Conservation (phyloP, 2,888 invertebrate genomes). For the Folsomia candida region DNA sequence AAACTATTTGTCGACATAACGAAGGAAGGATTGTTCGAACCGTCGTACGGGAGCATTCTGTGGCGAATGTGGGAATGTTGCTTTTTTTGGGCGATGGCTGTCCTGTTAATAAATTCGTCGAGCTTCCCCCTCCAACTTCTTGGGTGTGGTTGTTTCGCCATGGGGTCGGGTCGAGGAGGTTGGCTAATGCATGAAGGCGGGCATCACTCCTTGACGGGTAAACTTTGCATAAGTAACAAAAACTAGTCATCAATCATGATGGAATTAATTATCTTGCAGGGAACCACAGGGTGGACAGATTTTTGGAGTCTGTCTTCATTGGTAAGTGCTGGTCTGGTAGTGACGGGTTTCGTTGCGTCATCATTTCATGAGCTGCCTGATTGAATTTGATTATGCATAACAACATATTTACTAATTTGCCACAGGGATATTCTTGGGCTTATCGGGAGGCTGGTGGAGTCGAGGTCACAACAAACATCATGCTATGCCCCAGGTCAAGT, state of each 20-base stretch:
- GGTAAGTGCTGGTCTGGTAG: slow-evolving; percentile 24
- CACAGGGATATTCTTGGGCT: slow-evolving; percentile 16
- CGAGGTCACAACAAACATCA: slow-evolving; percentile 39
- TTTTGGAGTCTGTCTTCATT: slow-evolving; percentile 30
- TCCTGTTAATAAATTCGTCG: background rate
- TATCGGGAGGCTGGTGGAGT: slow-evolving; percentile 36
- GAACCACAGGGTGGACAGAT: slow-evolving; percentile 31
- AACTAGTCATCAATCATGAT: too few species aligned
- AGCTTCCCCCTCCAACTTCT: slow-evolving; percentile 11
- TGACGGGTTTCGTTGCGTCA: too few species aligned
- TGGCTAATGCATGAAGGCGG: slow-evolving; percentile 40
- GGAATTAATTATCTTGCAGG: too few species aligned
- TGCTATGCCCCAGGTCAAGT: slow-evolving; percentile 38
- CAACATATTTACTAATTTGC: too few species aligned
- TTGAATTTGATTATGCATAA: background rate
- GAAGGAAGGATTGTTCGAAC: background rate
- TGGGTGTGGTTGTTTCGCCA: slow-evolving; percentile 26
- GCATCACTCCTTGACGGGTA: slow-evolving; percentile 38
- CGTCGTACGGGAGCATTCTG: background rate
- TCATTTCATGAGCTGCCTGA: too few species aligned
- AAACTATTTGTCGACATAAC: background rate
- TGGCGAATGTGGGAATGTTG: background rate
- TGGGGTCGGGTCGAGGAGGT: slow-evolving; percentile 34
- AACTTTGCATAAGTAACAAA: too few species aligned
- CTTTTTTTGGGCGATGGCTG: background rate